These are phyloP conservation scores for Marronus borbonicus DNA, from an alignment of 2,888 invertebrate species.

Conservation along the genomic window DNA sequence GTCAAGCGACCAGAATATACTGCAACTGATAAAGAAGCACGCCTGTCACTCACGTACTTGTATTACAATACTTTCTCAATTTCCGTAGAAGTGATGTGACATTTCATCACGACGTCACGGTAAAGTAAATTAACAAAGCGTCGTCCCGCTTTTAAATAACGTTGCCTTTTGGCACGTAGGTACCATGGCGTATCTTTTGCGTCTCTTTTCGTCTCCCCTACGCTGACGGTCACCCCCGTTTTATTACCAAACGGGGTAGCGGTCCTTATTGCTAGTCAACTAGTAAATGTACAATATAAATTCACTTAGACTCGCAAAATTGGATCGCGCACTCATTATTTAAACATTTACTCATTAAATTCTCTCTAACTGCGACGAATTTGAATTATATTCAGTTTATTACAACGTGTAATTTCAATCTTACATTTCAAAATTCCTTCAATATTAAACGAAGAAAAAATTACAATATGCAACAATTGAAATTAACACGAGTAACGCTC, in stretches of 20 bases:
- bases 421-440: no score
- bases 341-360: slow-evolving; percentile 13
- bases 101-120: slow-evolving; percentile 69
- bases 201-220: slow-evolving; percentile 23
- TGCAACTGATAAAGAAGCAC: slow-evolving; percentile 69
- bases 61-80: slow-evolving; percentile 70
- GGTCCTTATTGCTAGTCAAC: slow-evolving; percentile 33
- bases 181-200: slow-evolving; percentile 40
- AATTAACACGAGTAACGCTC: no score
- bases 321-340: slow-evolving; percentile 7
- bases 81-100: slow-evolving; percentile 69
- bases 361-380: neutral
- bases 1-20: slow-evolving; percentile 66
- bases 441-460: no score
- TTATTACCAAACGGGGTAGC: slow-evolving; percentile 20
- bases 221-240: slow-evolving; percentile 21
- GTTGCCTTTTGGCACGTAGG: slow-evolving; percentile 60
- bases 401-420: no score
- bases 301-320: slow-evolving; percentile 4
- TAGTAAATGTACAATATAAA: slow-evolving; percentile 1
- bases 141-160: slow-evolving; percentile 68
- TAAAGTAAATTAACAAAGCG: slow-evolving; percentile 71
- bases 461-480: no score
- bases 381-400: no score
- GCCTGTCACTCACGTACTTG: slow-evolving; percentile 69